A percentile compares a stretch with the other conserved stretches of the same genome.
phyloP scores from a whole-genome alignment of 2,113 vertebrate genomes.

The Otus sunia region DNA sequence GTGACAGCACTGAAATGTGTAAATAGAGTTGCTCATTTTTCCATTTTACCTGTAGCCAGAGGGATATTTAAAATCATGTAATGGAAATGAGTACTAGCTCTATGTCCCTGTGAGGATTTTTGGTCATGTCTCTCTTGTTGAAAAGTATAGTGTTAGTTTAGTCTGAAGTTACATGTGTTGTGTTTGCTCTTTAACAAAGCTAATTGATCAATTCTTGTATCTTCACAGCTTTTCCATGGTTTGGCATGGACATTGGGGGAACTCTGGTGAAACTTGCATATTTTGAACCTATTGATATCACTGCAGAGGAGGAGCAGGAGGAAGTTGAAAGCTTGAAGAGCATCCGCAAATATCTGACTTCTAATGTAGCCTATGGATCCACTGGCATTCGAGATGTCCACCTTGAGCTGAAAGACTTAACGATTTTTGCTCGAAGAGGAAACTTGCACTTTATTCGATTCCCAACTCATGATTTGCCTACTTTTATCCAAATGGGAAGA shows the following conservation, averaged over 20 bases:
- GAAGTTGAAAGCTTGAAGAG: conserved; percentile 86
- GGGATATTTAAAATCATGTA: not conserved
- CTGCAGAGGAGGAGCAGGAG: conserved; percentile 83
- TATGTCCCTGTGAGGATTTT: not conserved
- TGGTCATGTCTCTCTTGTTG: not conserved
- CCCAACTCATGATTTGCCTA: conserved; percentile 84
- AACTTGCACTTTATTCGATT: conserved; percentile 86
- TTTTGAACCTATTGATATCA: conserved; percentile 84
- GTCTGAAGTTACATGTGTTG: not conserved
- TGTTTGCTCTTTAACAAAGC: not conserved
- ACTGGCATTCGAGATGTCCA: conserved; percentile 83
- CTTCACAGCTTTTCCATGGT: conserved; percentile 81
- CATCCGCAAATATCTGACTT: conserved; percentile 83
- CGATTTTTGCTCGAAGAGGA: conserved; percentile 78
- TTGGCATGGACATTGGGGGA: conserved; percentile 85
- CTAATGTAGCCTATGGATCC: conserved; percentile 83
- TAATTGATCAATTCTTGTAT: not conserved
- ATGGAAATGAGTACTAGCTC: not conserved
- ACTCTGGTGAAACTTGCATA: conserved; percentile 82
- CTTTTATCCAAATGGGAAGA: conserved; percentile 85
- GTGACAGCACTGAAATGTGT: not conserved
- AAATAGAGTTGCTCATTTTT: not conserved
- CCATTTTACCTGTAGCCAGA: not conserved
- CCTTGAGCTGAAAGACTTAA: conserved; percentile 81
- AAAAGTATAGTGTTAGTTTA: not conserved